Conservation (phyloP, 1,140 invertebrate species). For the Drosophila takahashii region DNA sequence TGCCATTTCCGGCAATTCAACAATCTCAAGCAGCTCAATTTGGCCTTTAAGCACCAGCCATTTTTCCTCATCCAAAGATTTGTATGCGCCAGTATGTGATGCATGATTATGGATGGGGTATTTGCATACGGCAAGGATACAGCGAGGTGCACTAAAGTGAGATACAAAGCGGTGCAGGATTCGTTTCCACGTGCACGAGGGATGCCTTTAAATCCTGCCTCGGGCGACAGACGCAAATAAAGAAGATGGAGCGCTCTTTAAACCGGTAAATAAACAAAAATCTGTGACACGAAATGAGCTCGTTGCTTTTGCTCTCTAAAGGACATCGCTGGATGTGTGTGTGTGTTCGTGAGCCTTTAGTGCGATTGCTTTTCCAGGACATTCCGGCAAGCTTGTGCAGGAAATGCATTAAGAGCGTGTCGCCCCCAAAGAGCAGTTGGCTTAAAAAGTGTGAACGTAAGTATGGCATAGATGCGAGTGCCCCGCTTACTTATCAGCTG, state of each 20-base stretch:
- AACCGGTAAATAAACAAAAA: constrained; percentile 68
- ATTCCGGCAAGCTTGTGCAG: constrained; percentile 41
- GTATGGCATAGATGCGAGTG: constrained; percentile 1
- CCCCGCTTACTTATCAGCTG: constrained; percentile 26
- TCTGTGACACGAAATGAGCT: constrained; percentile 70
- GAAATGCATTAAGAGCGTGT: constrained; percentile 68
- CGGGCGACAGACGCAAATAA: constrained; percentile 27
- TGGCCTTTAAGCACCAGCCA: constrained; percentile 33
- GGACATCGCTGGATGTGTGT: constrained; percentile 25
- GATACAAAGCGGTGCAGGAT: constrained; percentile 9
- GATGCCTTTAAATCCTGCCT: constrained; percentile 36
- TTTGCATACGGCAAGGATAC: constrained; percentile 29
- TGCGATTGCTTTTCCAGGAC: constrained; percentile 44
- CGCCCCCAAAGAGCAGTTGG: constrained; percentile 47
- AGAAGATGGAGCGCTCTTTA: constrained; percentile 30
- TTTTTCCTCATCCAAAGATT: constrained; percentile 23
- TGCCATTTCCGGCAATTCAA: not conserved
- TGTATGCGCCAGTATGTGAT: constrained; percentile 14
- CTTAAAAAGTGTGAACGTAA: constrained; percentile 22
- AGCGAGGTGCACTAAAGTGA: constrained; percentile 21
- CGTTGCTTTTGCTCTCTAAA: constrained; percentile 36
- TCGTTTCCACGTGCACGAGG: constrained; percentile 19
- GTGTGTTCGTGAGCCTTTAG: constrained; percentile 43
- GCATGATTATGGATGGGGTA: constrained; percentile 39
- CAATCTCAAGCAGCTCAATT: constrained; percentile 38